Conservation (phyloP, 1,140 invertebrate species). For the Hypothenemus hampei region DNA sequence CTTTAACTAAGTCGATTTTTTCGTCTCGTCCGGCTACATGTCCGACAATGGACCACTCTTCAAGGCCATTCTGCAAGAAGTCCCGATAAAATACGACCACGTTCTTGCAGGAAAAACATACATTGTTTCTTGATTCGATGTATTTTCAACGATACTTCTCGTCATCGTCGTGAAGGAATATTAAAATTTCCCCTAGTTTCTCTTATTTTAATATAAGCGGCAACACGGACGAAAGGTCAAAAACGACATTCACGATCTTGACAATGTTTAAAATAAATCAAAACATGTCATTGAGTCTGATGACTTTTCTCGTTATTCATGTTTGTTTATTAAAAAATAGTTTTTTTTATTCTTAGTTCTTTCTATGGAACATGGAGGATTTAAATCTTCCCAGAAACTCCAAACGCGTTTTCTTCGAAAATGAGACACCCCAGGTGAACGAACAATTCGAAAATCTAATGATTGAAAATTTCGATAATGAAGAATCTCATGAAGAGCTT, state of each 20-base stretch:
- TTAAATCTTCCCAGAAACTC: background rate
- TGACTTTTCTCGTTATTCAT: background rate
- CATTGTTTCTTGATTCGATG: conserved; percentile 6
- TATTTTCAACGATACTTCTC: background rate
- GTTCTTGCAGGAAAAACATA: background rate
- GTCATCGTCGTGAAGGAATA: background rate
- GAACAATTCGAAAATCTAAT: background rate
- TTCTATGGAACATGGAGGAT: background rate
- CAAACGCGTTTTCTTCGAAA: background rate
- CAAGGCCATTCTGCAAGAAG: conserved; percentile 5
- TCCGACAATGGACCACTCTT: conserved; percentile 4
- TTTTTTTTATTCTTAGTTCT: background rate
- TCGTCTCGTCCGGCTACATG: background rate
- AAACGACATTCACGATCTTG: too few species aligned
- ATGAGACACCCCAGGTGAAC: background rate
- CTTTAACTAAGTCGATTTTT: conserved; percentile 11
- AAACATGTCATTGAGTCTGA: background rate
- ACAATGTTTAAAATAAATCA: background rate
- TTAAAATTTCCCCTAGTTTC: background rate
- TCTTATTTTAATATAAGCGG: too few species aligned
- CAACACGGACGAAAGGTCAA: too few species aligned
- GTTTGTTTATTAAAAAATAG: too few species aligned
- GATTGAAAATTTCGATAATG: background rate
- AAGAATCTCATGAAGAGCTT: background rate
- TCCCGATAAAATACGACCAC: conserved; percentile 11